Evolutionary conservation across 2,113 vertebrate genomes (phyloP).

Genomic region (Ivindomyrus marchei): DNA sequence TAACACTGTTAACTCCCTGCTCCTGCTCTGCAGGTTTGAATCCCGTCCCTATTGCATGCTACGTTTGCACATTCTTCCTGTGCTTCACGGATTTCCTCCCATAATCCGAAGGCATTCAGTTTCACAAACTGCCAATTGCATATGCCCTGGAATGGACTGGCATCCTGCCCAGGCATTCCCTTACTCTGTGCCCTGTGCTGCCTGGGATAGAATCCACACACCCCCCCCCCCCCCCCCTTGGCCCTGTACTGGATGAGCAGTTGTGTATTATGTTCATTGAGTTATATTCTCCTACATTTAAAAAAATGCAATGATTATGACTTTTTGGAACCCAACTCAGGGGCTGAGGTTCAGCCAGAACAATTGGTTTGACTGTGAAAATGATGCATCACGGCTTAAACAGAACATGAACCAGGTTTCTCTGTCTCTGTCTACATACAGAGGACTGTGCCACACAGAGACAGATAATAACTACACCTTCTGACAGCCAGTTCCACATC

Average conservation of each 20-base stretch:
- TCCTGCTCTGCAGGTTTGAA: background rate
- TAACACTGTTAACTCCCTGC: background rate
- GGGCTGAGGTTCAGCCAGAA: background rate
- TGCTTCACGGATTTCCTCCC: background rate
- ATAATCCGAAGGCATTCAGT: background rate
- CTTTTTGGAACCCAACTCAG: background rate
- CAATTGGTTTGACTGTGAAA: background rate
- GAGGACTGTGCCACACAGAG: background rate
- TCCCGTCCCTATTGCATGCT: background rate
- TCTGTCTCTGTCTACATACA: background rate
- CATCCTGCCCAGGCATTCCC: background rate
- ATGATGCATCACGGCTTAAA: background rate
- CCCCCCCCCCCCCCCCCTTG: background rate
- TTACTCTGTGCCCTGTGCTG: background rate
- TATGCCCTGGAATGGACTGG: background rate
- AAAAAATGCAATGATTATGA: background rate
- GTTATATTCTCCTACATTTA: background rate
- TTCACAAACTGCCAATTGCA: background rate
- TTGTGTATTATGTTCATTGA: background rate
- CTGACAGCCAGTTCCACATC: background rate
- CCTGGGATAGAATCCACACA: too few species aligned
- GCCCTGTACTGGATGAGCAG: background rate
- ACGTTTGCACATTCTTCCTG: background rate
- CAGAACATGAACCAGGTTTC: background rate
- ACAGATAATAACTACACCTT: background rate